phyloP scores from a whole-genome alignment of 2,113 vertebrate species.

The Entelurus aequoreus region DNA sequence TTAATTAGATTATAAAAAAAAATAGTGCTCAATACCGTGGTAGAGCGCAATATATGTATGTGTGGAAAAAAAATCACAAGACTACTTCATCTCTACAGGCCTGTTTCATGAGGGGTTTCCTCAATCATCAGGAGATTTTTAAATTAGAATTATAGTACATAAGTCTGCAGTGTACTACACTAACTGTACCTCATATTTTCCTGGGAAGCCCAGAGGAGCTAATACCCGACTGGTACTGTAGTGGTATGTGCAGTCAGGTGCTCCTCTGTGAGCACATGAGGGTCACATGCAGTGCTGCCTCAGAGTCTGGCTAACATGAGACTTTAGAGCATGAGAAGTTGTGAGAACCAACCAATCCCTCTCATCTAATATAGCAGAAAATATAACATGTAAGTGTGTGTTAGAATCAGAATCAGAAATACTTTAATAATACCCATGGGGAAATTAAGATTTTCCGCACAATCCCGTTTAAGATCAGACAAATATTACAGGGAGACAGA shows the following conservation, averaged over 20 bases:
- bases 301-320: conserved; percentile 36
- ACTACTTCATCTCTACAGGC: too few species aligned
- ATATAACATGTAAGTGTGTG: not conserved
- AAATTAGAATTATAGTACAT: not conserved
- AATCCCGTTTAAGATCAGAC: too few species aligned
- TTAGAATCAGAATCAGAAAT: not conserved
- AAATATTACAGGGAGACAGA: too few species aligned
- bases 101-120: too few species aligned
- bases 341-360: conserved; percentile 16
- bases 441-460: too few species aligned
- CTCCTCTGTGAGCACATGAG: conserved; percentile 62
- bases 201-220: conserved; percentile 5
- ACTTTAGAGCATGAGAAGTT: conserved; percentile 13
- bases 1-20: too few species aligned
- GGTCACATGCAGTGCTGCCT: conserved; percentile 61
- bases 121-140: not conserved
- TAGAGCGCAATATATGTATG: too few species aligned
- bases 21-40: too few species aligned
- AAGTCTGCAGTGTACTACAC: not conserved
- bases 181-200: not conserved
- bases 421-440: too few species aligned
- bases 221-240: conserved; percentile 18
- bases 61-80: too few species aligned
- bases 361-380: not conserved
- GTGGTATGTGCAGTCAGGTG: conserved; percentile 60